A percentile compares a stretch with the other conserved stretches of the same genome.
Evolutionary conservation across 2,888 invertebrate genomes (phyloP).

Genomic region (Caradrina kadenii): DNA sequence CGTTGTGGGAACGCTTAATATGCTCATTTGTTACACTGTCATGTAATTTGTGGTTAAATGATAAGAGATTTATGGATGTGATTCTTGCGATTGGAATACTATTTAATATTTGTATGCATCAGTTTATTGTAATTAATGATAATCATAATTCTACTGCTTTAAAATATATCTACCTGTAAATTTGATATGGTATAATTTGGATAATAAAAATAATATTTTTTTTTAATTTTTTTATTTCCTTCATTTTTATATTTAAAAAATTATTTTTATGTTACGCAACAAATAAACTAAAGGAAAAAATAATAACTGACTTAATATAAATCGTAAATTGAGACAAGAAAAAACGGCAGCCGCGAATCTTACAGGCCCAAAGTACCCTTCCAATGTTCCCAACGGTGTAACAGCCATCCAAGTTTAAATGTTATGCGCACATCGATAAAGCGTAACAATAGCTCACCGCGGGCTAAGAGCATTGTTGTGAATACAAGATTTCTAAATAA

Average conservation of each 20-base stretch:
- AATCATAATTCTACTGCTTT: constrained; percentile 7
- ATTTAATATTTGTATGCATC: constrained; percentile 17
- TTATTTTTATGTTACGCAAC: too few species aligned
- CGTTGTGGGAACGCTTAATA: constrained; percentile 76
- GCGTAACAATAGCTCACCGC: constrained; percentile 73
- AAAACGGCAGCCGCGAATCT: not conserved
- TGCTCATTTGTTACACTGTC: constrained; percentile 72
- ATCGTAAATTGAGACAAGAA: too few species aligned
- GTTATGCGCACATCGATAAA: constrained; percentile 74
- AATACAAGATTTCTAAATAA: constrained; percentile 64
- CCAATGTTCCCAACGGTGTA: constrained; percentile 61
- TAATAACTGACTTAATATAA: too few species aligned
- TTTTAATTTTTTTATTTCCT: too few species aligned
- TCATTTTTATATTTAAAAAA: too few species aligned
- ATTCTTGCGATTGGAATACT: constrained; percentile 38
- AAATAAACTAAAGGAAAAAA: too few species aligned
- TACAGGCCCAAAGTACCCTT: not conserved
- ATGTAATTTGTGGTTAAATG: constrained; percentile 56
- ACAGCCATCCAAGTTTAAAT: constrained; percentile 65
- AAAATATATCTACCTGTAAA: not conserved
- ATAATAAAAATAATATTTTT: too few species aligned
- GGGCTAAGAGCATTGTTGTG: constrained; percentile 72
- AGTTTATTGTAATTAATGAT: constrained; percentile 20
- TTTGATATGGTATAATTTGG: too few species aligned
- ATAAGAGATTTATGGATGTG: constrained; percentile 55